A percentile compares a stretch with the other conserved stretches of the same genome.
Conservation (phyloP, 1,140 invertebrate species). For the Euura saliciscinereae region DNA sequence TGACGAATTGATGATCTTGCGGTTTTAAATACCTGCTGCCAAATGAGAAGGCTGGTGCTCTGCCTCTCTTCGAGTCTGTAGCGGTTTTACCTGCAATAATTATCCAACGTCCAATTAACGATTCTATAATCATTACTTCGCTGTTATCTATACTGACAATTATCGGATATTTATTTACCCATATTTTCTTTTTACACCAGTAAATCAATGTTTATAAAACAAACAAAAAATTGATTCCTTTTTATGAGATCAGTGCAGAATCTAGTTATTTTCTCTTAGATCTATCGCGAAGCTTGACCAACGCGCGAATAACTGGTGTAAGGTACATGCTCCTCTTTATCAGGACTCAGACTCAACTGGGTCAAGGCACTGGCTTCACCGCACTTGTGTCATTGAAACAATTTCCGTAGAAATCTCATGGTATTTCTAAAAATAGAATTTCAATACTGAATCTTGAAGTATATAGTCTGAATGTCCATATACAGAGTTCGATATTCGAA, state of each 20-base stretch:
- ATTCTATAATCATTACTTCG: too few species aligned
- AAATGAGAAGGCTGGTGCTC: constrained; percentile 81
- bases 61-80: constrained; percentile 73
- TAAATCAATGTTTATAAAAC: not conserved
- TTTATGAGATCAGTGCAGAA: not conserved
- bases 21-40: constrained; percentile 64
- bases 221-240: not conserved
- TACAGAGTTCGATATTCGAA: too few species aligned
- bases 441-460: too few species aligned
- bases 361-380: not conserved
- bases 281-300: too few species aligned
- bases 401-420: constrained; percentile 3
- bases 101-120: constrained; percentile 18
- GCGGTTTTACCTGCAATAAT: constrained; percentile 70
- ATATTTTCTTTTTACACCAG: too few species aligned
- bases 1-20: not conserved
- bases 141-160: too few species aligned
- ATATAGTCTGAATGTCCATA: too few species aligned
- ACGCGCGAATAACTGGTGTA: too few species aligned
- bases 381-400: not conserved
- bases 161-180: too few species aligned
- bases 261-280: too few species aligned
- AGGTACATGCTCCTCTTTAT: not conserved
- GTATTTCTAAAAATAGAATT: not conserved
- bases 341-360: not conserved